Evolutionary conservation across 2,888 invertebrate species (phyloP), one percentile per base, ranked within the genome.

Genomic region (Neoaliturus tenellus): DNA sequence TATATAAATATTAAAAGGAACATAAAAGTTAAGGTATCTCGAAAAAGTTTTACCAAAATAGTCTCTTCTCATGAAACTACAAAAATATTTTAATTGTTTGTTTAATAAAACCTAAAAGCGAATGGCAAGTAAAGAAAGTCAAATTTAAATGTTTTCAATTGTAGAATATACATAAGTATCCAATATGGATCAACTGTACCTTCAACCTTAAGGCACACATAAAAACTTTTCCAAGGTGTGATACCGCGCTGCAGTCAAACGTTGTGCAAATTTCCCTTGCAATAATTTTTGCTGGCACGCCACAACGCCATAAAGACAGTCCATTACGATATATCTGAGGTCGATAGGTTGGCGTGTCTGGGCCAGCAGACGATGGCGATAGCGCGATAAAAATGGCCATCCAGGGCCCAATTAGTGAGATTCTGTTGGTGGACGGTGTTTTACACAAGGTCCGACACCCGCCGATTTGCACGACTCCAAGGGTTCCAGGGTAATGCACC

Each of bases 381-480:
- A 28, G 14, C 3, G 62, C 17, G 62, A 62, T 62, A 62, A 25
- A 51, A 62, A 62, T 62, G 28, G 14, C 62, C 62, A 62, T 62
- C 25, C n/a, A n/a, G n/a, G n/a, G 62, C 31, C 62, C 62, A 62
- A 62, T 62, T 62, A 62, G 62, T 20, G 28, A 62, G n/a, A 62
- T 62, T 62, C 31, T 62, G 62, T 62, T 28, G 28, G 14, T 14
- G 62, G 31, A 62, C 31, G n/a, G 28, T 62, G 62, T 62, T 62
- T 62, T 62, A 62, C 62, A 62, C 31, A 51, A 51, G 51, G 14
- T 62, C 62, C 28, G 28, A 51, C 51, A 31, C 62, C 12, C 17
- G 25, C 17, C 20, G 62, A 62, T 62, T 62, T 62, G 31, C 62
- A 62, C 62, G 62, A 62, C 28, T n/a, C 62, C 31, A 17, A 28